phyloP scores from a whole-genome alignment of 1,140 invertebrate species.

The Gryllus bimaculatus region DNA sequence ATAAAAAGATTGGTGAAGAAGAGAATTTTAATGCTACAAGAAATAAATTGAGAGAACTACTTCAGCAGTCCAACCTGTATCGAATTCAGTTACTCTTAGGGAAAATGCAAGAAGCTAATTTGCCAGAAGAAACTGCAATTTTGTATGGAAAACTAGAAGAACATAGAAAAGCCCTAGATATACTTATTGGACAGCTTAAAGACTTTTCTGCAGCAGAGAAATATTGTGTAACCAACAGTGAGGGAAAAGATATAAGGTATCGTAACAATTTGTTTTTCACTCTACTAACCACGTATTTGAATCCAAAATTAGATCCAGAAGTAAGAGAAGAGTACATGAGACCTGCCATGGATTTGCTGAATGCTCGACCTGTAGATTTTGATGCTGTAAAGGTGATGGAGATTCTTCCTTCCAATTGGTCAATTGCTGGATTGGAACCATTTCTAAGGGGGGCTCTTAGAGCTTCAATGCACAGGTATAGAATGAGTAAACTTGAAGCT shows the following conservation, averaged over 20 bases:
- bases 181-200: conserved; percentile 41
- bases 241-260: conserved; percentile 31
- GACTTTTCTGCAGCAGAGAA: conserved; percentile 40
- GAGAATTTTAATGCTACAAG: conserved; percentile 26
- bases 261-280: conserved; percentile 37
- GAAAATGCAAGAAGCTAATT: conserved; percentile 36
- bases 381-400: conserved; percentile 38
- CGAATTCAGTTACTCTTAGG: conserved; percentile 38
- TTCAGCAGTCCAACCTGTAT: conserved; percentile 38
- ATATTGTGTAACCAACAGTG: conserved; percentile 39
- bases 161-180: conserved; percentile 42
- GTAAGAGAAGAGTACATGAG: conserved; percentile 30
- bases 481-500: conserved; percentile 34
- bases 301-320: conserved; percentile 29
- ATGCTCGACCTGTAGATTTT: conserved; percentile 38
- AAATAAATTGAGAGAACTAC: conserved; percentile 36
- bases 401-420: conserved; percentile 40
- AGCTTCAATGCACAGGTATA: conserved; percentile 33
- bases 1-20: conserved; percentile 28
- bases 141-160: conserved; percentile 45
- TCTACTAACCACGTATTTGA: conserved; percentile 39
- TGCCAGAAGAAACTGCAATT: conserved; percentile 42
- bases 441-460: conserved; percentile 36
- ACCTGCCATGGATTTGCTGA: conserved; percentile 38
- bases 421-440: conserved; percentile 35